These are phyloP conservation scores for Shargacucullia verbasci DNA, from an alignment of 2,888 invertebrate genomes.

Conservation along the genomic window DNA sequence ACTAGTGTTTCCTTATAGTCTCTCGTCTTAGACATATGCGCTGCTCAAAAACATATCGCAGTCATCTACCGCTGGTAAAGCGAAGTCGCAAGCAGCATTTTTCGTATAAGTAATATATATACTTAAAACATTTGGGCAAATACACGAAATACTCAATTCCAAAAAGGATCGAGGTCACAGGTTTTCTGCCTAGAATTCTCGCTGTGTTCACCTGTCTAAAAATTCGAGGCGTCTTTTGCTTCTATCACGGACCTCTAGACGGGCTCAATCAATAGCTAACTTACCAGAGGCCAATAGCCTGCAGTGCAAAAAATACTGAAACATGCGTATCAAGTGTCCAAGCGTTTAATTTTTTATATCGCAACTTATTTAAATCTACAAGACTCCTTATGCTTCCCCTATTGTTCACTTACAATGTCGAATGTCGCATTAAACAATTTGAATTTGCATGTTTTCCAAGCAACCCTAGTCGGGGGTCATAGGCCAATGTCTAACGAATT, in stretches of 20 bases:
- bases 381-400: conserved; percentile 9
- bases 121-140: conserved; percentile 39
- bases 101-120: no score
- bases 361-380: conserved; percentile 1
- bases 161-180: conserved; percentile 50
- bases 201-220: conserved; percentile 30
- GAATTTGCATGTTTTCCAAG: conserved; percentile 37
- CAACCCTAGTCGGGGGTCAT: conserved; percentile 52
- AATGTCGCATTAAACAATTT: conserved; percentile 23
- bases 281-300: conserved; percentile 23
- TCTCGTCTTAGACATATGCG: conserved; percentile 1
- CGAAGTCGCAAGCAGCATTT: no score
- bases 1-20: conserved; percentile 38
- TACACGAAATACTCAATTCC: conserved; percentile 34
- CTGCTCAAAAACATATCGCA: not conserved
- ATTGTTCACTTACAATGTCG: conserved; percentile 22
- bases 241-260: conserved; percentile 23
- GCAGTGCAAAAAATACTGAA: conserved; percentile 17
- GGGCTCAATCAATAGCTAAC: conserved; percentile 30
- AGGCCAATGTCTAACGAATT: conserved; percentile 59
- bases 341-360: conserved; percentile 9
- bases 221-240: conserved; percentile 22
- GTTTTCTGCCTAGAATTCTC: conserved; percentile 40
- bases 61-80: no score
- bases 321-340: not conserved